Evolutionary conservation across 2,888 invertebrate species (phyloP).

Genomic region (Liodrosophila aerea): DNA sequence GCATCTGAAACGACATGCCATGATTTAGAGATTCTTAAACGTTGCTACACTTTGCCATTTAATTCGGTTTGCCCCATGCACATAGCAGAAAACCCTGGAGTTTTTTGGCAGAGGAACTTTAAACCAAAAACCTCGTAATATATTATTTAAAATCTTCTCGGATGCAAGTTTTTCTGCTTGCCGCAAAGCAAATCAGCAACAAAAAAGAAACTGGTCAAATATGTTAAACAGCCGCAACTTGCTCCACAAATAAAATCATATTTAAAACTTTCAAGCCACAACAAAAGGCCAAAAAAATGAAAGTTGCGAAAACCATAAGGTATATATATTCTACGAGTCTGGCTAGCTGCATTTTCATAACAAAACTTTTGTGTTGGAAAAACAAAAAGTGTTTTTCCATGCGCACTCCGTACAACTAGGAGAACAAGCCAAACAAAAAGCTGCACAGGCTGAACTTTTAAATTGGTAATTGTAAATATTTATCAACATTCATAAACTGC

Average conservation of each 20-base stretch:
- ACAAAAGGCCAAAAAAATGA: constrained; percentile 17
- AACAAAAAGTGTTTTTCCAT: constrained; percentile 36
- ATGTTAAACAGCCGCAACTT: constrained; percentile 55
- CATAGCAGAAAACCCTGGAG: constrained; percentile 1
- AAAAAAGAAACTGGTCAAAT: constrained; percentile 59
- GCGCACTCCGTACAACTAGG: constrained; percentile 20
- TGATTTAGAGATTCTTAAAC: constrained; percentile 65
- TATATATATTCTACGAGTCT: constrained; percentile 21
- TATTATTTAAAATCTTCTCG: constrained; percentile 49
- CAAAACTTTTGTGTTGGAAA: constrained; percentile 59
- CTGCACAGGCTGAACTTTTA: constrained; percentile 61
- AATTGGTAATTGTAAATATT: constrained; percentile 74
- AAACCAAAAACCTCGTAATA: constrained; percentile 31
- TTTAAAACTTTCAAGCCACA: constrained; percentile 65
- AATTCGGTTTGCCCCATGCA: constrained; percentile 32
- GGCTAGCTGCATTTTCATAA: constrained; percentile 54
- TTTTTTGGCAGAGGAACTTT: constrained; percentile 21
- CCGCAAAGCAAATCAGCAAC: constrained; percentile 53
- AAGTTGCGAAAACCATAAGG: constrained; percentile 12
- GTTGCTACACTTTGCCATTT: constrained; percentile 45
- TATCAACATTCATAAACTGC: constrained; percentile 62
- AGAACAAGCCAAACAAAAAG: constrained; percentile 43
- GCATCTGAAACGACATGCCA: constrained; percentile 40
- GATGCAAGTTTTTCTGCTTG: constrained; percentile 38
- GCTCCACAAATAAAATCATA: constrained; percentile 70